Evolutionary conservation across 2,113 vertebrate genomes (phyloP), one percentile per base, ranked within the genome.

Genomic region (Odontesthes bonariensis): DNA sequence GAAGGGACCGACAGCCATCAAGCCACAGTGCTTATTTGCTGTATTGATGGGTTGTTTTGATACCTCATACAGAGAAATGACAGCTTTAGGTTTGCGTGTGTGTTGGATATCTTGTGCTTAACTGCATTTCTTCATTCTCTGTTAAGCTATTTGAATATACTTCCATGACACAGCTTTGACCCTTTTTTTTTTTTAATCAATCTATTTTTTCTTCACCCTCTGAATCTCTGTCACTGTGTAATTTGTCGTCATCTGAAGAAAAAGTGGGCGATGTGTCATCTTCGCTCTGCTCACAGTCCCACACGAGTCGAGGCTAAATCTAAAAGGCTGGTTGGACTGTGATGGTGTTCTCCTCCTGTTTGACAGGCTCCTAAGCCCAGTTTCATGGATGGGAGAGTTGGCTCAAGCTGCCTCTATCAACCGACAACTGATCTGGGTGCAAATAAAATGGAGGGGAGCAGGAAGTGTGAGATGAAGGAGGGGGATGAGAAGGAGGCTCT

Each of bases 401-500:
- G 69, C 74, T 81, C 68, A 58, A 70, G 16, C 73, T 68, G 76
- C 70, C 46, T 83, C 64, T 83, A 78, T 92, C 81, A 90, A 72
- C 74, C 73, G 71, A 88, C 78, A 89, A 69, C 77, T 75, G 76
- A 89, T 89, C 77, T 89, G 69, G 79, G 65, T 67, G 61, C 44
- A 74, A 42, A 56, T 66, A 61, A 17, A 47, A 22, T 53, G 32
- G 52, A 53, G 23, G 63, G 23, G 57, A 67, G 62, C 77, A 87
- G 86, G 87, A 91, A 91, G 86, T 73, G 10, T 59, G 19, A 20
- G 46, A 49, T 27, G 7, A 19, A 49, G 17, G 7, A 49, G 17
- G 17, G 19, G 16, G 14, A 71, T 70, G 77, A 80, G 58, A 86
- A 61, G 85, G 86, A 86, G 75, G 65, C 81, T 81, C 64, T 86